Evolutionary conservation across 2,113 vertebrate genomes (phyloP).

Genomic region (Neotragus moschatus): DNA sequence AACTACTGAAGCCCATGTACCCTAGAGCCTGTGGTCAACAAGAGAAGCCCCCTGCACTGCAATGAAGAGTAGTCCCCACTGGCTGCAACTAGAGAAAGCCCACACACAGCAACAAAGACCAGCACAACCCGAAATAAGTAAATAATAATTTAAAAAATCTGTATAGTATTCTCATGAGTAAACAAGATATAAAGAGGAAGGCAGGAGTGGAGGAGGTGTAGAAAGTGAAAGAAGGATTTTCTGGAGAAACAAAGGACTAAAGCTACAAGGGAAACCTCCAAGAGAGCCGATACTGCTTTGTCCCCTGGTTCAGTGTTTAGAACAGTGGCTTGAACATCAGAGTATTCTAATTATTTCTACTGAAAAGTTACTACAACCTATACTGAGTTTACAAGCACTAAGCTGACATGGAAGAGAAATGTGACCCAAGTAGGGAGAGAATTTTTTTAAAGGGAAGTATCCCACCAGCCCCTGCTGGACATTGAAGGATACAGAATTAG

Average conservation of each 20-base stretch:
- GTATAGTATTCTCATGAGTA: background rate
- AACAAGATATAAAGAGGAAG: conserved; percentile 10
- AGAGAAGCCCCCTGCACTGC: background rate
- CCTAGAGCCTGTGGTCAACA: background rate
- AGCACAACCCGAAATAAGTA: background rate
- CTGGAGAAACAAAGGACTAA: background rate
- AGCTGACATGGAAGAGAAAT: background rate
- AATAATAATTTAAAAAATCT: background rate
- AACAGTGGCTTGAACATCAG: background rate
- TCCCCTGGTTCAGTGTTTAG: background rate
- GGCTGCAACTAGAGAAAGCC: background rate
- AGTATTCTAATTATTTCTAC: background rate
- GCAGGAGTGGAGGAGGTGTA: background rate
- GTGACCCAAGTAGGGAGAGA: background rate
- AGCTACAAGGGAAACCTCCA: background rate
- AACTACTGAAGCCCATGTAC: background rate
- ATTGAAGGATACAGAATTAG: background rate
- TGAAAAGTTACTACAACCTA: background rate
- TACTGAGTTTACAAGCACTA: background rate
- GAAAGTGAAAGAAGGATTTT: background rate
- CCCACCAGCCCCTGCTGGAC: background rate
- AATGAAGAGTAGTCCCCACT: background rate
- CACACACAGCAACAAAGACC: background rate
- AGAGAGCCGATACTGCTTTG: background rate
- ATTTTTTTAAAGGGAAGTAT: background rate